Evolutionary conservation across 2,888 invertebrate genomes (phyloP).

Genomic region (Malthinus seriepunctatus): DNA sequence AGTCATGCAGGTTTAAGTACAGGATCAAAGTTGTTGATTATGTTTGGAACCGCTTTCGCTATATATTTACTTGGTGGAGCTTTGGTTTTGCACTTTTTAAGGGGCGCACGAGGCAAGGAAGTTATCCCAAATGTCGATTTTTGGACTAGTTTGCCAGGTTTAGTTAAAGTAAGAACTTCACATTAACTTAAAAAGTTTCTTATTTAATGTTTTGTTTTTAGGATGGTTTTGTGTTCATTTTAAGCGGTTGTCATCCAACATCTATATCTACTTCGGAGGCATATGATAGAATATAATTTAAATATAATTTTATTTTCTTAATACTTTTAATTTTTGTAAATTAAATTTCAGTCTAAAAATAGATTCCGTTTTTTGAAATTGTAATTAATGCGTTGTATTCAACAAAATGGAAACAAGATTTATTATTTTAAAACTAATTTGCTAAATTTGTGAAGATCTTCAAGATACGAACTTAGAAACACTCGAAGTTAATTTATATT

Average conservation of each 20-base stretch:
- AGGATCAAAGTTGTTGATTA: constrained; percentile 66
- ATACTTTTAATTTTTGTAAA: background rate
- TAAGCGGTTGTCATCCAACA: constrained; percentile 63
- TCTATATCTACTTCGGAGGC: constrained; percentile 49
- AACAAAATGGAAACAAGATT: no score
- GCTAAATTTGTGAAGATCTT: no score
- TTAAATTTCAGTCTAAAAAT: background rate
- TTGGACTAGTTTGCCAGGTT: constrained; percentile 71
- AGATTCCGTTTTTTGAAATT: background rate
- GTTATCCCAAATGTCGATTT: constrained; percentile 75
- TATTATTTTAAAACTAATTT: no score
- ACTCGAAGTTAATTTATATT: no score
- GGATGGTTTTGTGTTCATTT: constrained; percentile 67
- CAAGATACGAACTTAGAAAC: no score
- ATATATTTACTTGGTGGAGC: constrained; percentile 71
- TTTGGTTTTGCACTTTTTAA: constrained; percentile 65
- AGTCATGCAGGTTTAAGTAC: constrained; percentile 58
- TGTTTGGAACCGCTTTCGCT: constrained; percentile 62
- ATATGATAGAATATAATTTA: constrained; percentile 58
- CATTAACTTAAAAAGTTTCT: background rate
- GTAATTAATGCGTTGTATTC: no score
- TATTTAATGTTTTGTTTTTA: constrained; percentile 50
- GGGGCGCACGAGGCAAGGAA: constrained; percentile 74
- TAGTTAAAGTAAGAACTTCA: constrained; percentile 64
- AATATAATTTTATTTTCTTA: constrained; percentile 3